Conservation (phyloP, 2,888 invertebrate species). For the Agriotes lineatus region DNA sequence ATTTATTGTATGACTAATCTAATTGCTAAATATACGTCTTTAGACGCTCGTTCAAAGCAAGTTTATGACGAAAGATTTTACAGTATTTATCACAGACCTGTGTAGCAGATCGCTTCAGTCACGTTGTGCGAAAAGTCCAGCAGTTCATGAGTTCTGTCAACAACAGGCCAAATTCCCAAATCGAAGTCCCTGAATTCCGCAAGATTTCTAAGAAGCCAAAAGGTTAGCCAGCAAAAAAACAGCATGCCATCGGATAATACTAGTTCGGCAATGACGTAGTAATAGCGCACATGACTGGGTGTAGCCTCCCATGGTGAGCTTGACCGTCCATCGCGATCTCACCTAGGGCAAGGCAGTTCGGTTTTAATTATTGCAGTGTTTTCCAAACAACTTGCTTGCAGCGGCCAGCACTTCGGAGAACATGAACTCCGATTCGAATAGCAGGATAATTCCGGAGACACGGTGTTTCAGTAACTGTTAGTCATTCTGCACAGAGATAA, state of each 20-base stretch:
- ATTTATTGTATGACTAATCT: no score
- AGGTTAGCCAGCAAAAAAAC: background rate
- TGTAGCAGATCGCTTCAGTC: no score
- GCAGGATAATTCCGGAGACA: no score
- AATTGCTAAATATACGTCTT: no score
- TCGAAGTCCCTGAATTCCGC: background rate
- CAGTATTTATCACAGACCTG: no score
- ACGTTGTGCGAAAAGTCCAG: no score
- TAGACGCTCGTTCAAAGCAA: no score
- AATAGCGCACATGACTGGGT: constrained; percentile 12
- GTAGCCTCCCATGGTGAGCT: constrained; percentile 3
- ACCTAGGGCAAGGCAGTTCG: constrained; percentile 18
- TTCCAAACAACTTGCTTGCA: background rate
- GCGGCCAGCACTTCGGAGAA: background rate
- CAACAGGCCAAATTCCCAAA: background rate
- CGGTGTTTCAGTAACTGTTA: no score
- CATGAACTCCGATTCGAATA: no score
- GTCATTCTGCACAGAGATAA: no score
- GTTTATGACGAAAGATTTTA: no score
- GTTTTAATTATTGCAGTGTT: constrained; percentile 1
- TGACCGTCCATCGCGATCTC: constrained; percentile 14
- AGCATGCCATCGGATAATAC: background rate
- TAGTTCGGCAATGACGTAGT: constrained; percentile 1
- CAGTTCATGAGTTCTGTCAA: no score
- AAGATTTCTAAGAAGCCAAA: background rate